Evolutionary conservation across 1,140 invertebrate genomes (phyloP).

Genomic region (Apocrypta bakeri): DNA sequence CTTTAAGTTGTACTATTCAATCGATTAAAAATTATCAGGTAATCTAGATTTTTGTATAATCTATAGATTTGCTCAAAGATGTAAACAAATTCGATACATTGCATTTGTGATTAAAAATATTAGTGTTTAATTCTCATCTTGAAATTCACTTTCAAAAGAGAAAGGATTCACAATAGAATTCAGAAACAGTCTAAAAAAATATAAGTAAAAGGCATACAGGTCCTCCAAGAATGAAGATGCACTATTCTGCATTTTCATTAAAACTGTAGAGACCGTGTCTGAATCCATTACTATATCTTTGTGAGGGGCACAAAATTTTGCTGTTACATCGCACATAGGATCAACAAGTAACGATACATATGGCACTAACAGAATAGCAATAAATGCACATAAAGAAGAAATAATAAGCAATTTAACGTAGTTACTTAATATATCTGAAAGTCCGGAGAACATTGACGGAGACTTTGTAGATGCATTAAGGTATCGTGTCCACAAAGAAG

Average conservation of each 20-base stretch:
- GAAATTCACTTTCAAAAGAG: constrained; percentile 16
- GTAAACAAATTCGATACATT: neutral
- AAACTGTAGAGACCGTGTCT: constrained; percentile 20
- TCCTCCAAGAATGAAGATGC: constrained; percentile 37
- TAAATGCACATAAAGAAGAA: constrained; percentile 32
- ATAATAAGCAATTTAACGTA: constrained; percentile 37
- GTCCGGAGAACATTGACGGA: constrained; percentile 11
- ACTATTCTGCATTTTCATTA: constrained; percentile 42
- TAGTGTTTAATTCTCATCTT: constrained; percentile 7
- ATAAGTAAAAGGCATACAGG: constrained; percentile 28
- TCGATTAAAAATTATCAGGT: neutral
- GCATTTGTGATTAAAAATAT: neutral
- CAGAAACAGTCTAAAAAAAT: constrained; percentile 34
- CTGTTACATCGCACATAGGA: constrained; percentile 41
- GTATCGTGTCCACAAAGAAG: constrained; percentile 31
- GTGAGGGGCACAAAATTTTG: constrained; percentile 33
- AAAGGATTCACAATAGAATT: constrained; percentile 31
- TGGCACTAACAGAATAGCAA: constrained; percentile 31
- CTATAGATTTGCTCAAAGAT: neutral
- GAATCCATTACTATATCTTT: constrained; percentile 37
- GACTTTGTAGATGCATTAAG: constrained; percentile 20
- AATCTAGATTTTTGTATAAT: neutral
- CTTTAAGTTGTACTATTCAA: neutral
- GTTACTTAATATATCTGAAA: constrained; percentile 33
- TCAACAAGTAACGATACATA: constrained; percentile 37